phyloP scores from a whole-genome alignment of 1,140 invertebrate species.

The Lysiphlebus fabarum region DNA sequence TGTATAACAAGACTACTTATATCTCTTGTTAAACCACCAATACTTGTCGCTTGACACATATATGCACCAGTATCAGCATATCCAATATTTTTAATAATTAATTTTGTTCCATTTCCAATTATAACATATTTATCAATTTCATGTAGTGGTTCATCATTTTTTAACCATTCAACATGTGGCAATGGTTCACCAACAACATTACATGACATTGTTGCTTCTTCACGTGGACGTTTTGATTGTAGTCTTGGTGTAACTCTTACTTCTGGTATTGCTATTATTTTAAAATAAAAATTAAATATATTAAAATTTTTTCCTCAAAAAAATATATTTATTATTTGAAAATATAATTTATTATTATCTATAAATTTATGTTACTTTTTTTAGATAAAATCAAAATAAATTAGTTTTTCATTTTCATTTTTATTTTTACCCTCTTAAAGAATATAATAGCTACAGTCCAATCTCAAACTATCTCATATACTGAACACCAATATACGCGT shows the following conservation, averaged over 20 bases:
- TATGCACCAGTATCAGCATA: conserved; percentile 76
- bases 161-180: conserved; percentile 68
- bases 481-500: too few species aligned
- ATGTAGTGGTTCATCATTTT: conserved; percentile 68
- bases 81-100: conserved; percentile 65
- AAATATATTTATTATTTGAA: too few species aligned
- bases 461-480: too few species aligned
- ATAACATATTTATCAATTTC: conserved; percentile 66
- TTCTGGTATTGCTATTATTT: conserved; percentile 61
- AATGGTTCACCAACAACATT: conserved; percentile 70
- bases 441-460: too few species aligned
- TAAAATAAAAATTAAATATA: too few species aligned
- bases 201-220: conserved; percentile 67
- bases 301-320: too few species aligned
- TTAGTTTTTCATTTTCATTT: background rate
- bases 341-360: too few species aligned
- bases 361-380: background rate
- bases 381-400: background rate
- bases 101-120: conserved; percentile 68
- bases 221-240: conserved; percentile 65
- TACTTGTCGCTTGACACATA: conserved; percentile 72
- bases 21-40: conserved; percentile 68
- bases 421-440: too few species aligned
- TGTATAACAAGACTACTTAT: conserved; percentile 71
- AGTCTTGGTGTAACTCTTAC: conserved; percentile 68